phyloP scores from a whole-genome alignment of 2,888 invertebrate genomes.

The Tanytarsus gracilentus region DNA sequence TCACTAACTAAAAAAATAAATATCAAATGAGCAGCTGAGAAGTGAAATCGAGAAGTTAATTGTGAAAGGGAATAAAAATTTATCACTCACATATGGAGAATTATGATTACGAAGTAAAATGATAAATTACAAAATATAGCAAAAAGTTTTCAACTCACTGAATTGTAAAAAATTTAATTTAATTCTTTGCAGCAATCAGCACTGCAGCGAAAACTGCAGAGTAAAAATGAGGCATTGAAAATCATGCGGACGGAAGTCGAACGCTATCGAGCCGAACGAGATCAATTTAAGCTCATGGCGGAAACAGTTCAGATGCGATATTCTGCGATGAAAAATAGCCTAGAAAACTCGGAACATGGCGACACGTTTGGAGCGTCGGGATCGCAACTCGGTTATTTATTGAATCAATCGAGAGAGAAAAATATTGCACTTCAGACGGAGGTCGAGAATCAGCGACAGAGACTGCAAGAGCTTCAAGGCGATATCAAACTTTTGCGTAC shows the following conservation, averaged over 20 bases:
- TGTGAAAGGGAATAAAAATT: no score
- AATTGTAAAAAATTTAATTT: slow-evolving; percentile 29
- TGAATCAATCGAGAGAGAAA: slow-evolving; percentile 51
- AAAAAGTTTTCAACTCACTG: neutral
- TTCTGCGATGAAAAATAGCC: slow-evolving; percentile 44
- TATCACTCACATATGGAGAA: slow-evolving; percentile 45
- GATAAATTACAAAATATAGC: neutral
- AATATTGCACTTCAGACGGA: slow-evolving; percentile 49
- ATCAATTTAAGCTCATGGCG: slow-evolving; percentile 69
- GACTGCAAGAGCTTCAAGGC: slow-evolving; percentile 59
- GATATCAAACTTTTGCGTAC: slow-evolving; percentile 57
- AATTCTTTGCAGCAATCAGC: slow-evolving; percentile 48
- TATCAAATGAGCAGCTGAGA: slow-evolving; percentile 18
- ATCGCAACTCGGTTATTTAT: slow-evolving; percentile 49
- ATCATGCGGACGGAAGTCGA: slow-evolving; percentile 69
- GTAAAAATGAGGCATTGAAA: slow-evolving; percentile 72
- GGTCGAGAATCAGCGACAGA: slow-evolving; percentile 61
- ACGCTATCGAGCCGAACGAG: slow-evolving; percentile 67
- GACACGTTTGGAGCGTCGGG: slow-evolving; percentile 35
- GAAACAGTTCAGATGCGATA: slow-evolving; percentile 60
- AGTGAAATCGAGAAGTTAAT: slow-evolving; percentile 36
- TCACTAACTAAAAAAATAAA: no score
- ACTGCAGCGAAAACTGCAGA: slow-evolving; percentile 62
- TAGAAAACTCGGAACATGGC: slow-evolving; percentile 35
- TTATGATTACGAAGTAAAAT: slow-evolving; percentile 42